phyloP scores from a whole-genome alignment of 2,113 vertebrate species.

The Pedetes capensis region DNA sequence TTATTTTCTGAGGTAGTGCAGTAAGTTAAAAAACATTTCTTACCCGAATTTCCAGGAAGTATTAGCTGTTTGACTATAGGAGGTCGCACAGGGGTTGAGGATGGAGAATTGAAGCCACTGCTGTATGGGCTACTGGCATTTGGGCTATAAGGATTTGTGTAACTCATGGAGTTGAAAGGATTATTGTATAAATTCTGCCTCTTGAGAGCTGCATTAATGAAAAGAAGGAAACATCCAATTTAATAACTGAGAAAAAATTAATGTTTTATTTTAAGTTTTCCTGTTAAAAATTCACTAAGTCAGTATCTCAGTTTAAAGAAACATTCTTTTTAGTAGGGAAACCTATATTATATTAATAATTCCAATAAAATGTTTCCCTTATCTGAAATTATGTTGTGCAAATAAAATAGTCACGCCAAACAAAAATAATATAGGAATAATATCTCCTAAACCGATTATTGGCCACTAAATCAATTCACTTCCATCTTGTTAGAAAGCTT shows the following conservation, averaged over 20 bases:
- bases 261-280: conserved; percentile 30
- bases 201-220: conserved; percentile 89
- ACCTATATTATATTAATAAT: conserved; percentile 12
- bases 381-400: background rate
- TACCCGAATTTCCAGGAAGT: conserved; percentile 92
- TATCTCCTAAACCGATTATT: background rate
- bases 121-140: conserved; percentile 94
- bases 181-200: conserved; percentile 93
- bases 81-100: conserved; percentile 92
- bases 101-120: conserved; percentile 97
- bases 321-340: background rate
- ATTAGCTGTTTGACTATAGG: conserved; percentile 93
- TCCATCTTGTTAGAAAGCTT: background rate
- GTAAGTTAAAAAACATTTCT: conserved; percentile 18
- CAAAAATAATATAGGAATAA: background rate
- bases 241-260: conserved; percentile 38
- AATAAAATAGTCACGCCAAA: background rate
- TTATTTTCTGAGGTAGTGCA: background rate
- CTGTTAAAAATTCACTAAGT: conserved; percentile 38
- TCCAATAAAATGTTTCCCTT: conserved; percentile 20
- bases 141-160: conserved; percentile 91
- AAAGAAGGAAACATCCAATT: conserved; percentile 36
- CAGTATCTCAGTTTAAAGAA: conserved; percentile 46
- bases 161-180: conserved; percentile 88
- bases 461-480: background rate